Base-by-base conservation (phyloP, 2,113 vertebrate species). In the Aix galericulata region DNA sequence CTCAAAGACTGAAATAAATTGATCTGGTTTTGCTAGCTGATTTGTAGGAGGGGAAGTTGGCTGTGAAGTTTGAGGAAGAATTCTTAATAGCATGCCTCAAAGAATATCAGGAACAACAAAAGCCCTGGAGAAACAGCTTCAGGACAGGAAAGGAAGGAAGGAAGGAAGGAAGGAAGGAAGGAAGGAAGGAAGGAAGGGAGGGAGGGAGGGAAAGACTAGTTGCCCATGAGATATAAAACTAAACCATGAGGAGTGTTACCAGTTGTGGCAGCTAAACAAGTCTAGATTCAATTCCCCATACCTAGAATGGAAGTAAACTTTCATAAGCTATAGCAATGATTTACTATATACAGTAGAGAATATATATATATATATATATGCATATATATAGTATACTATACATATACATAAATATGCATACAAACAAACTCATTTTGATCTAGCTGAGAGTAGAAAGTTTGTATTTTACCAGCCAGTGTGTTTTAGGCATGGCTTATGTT, bases 321-420 rank as follows among this genome's bases (percentile, higher is more conserved):
- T 74, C 34, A 23, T 91, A 94, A 94, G 27, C 31, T 42, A 89
- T 83, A 93, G 86, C 91, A 96, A 69, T 21, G 17, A 78, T 82
- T 88, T 92, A 94, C 74, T 98, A 96, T 98, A 76, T 98, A 98
- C 97, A 98, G 44, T 14, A 89, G 63, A 73, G 80, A 53, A 86
- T 64, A 84, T 46, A 67, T 46, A 85, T 38, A 77, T 38, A 77
- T 82, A 92, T 75, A 78, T 68, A 86, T 66, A 86, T 32, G 31
- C 85, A 79, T 91, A 84, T 94, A 91, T 78, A 89, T 80, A 56
- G 46, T 93, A 94, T 56, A 55, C 32, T 77, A 31, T 75, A 77
- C 85, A 86, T 94, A 67, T 85, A 22, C 76, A 66, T 83, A 94
- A 63, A 93, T 32, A 95, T 55, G 91, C 6, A 83, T 59, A 92